Evolutionary conservation across 1,140 invertebrate genomes (phyloP), one percentile per base, ranked within the genome.

Genomic region (Zaprionus tsacasi): DNA sequence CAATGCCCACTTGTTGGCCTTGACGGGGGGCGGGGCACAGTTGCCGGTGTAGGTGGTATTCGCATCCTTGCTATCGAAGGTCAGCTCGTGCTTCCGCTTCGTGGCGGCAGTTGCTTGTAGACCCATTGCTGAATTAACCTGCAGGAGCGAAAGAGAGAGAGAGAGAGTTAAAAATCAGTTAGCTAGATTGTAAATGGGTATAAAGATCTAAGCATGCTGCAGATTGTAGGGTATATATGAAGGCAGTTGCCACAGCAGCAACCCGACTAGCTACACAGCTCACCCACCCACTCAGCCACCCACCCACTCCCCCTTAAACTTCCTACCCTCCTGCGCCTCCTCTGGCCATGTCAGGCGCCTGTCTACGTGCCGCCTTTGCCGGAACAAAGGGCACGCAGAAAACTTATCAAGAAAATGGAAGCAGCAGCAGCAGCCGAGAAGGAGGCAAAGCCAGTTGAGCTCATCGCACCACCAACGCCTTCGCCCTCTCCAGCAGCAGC

Each of bases 61-160:
- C 40, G 82, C 82, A 81, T 92, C 88, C 81, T 92, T 92, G 78
- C 81, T 80, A 40, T 91, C 87, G 55, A 91, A 89, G 74, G 93
- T 91, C 71, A 92, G 81, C 71, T 94, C 94, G 73, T 94, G 93
- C 93, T 96, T 96, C 93, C 95, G 95, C 94, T 96, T 96, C 82
- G 94, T 94, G 72, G 91, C 90, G 93, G 95, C 94, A 91, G 95
- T 95, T 93, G 95, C 95, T 94, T 95, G 95, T 94, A 96, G 94
- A 95, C 95, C 95, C 95, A 95, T 96, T 94, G 95, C 95, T 94
- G 94, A 95, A 95, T 95, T 95, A 93, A 95, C 95, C 95, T 96
- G 93, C 3, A 95, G 95, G 27, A 70, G 78, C 78, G 71, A 33
- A 89, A 71, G 74, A 6, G n/a, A 40, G 58, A 79, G 63, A 54